Base-by-base conservation (phyloP, 1,140 invertebrate genomes). In the Drosophila aff. region DNA sequence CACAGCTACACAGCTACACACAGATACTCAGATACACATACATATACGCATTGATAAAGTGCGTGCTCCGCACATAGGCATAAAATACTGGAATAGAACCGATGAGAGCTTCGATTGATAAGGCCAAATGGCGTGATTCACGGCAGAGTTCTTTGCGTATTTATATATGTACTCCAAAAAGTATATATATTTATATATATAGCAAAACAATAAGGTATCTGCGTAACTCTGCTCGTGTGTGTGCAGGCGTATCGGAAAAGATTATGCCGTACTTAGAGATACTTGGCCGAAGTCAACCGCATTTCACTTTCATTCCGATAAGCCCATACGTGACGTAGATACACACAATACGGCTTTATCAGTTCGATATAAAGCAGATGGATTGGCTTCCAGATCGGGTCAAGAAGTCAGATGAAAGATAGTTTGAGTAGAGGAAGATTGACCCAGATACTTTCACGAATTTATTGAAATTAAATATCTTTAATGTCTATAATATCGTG, bases 61-160 rank as follows among this genome's bases (percentile, higher is more conserved):
- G 80, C 80, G 80, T 82, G 80, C 58, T 36, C 41, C 10, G 63
- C 67, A 76, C 79, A 68, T 59, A 52, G 44, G 55, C 57, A 76
- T 61, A 64, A 58, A 68, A 53, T 67, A 68, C 69, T 85, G 63
- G 65, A 86, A 82, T 87, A 80, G 77, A 80, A 73, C 49, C 76
- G 62, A 59, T 79, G 66, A 59, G 67, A 50, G 76, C 65, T 68
- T 62, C 38, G 52, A 43, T 77, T 86, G 83, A 89, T 89, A 87
- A 89, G 82, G 59, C 62, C 81, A 82, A 89, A 87, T 87, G 84
- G 84, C 84, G 84, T 87, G 84, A 87, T 87, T 87, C 84, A 87
- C 55, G 65, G 71, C 66, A 77, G 76, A 78, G 62, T 68, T 65
- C 61, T 38, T 23, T 13, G n/a, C 40, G 21, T 59, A 66, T 36